These are phyloP conservation scores for Platyura marginata DNA, from an alignment of 1,140 invertebrate genomes.

Conservation along the genomic window DNA sequence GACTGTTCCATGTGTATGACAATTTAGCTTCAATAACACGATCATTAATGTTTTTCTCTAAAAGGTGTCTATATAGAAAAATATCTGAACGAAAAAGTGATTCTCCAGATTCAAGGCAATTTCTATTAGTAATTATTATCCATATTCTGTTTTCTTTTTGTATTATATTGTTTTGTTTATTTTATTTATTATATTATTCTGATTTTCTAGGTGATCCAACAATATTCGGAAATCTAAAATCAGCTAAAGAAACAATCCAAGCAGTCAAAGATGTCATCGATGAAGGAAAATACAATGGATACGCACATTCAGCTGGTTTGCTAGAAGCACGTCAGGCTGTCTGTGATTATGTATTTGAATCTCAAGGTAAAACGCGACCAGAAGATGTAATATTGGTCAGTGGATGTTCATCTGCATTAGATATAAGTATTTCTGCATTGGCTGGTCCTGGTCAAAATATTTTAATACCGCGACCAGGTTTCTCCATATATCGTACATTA, in stretches of 20 bases:
- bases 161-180: no score
- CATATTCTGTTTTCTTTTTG: no score
- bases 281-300: constrained; percentile 1
- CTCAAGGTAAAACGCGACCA: constrained; percentile 36
- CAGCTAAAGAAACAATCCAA: neutral
- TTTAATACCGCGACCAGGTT: constrained; percentile 65
- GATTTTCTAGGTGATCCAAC: constrained; percentile 1
- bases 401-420: constrained; percentile 82
- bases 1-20: no score
- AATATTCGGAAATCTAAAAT: constrained; percentile 1
- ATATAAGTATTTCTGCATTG: constrained; percentile 69
- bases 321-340: constrained; percentile 50
- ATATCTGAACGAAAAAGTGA: no score
- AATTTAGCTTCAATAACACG: no score
- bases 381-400: constrained; percentile 81
- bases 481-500: constrained; percentile 54
- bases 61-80: no score
- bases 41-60: no score
- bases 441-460: constrained; percentile 75
- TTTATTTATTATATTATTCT: no score
- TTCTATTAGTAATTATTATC: no score
- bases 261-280: constrained; percentile 1
- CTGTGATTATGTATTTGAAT: constrained; percentile 50
- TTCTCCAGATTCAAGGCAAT: no score
- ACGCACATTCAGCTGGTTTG: neutral